Percentiles rank a stretch among this genome's conserved stretches.
Evolutionary conservation across 2,888 invertebrate genomes (phyloP).

Genomic region (Macrophya alboannulata): DNA sequence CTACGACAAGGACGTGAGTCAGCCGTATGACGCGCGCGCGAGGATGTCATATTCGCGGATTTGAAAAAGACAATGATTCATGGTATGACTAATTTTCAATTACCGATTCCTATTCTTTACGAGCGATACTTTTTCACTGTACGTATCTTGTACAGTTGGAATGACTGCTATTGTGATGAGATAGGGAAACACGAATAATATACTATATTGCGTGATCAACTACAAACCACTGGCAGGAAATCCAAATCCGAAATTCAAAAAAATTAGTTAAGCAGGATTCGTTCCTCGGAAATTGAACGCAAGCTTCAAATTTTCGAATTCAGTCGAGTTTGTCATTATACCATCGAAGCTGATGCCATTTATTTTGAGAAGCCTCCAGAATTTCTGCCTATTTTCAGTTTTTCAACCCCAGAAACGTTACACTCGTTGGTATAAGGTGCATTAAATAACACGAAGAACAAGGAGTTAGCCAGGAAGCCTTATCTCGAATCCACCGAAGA

Average conservation of each 20-base stretch:
- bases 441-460: slow-evolving; percentile 37
- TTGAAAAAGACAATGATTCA: slow-evolving; percentile 49
- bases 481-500: slow-evolving; percentile 38
- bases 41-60: slow-evolving; percentile 34
- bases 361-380: not conserved
- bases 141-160: not conserved
- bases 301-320: not conserved
- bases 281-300: not conserved
- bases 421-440: slow-evolving; percentile 19
- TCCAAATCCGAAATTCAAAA: not conserved
- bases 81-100: slow-evolving; percentile 51
- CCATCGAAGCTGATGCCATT: not conserved
- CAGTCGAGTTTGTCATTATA: not conserved
- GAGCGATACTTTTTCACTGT: not conserved
- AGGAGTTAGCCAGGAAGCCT: slow-evolving; percentile 37
- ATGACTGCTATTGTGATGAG: slow-evolving; percentile 10
- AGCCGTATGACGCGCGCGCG: slow-evolving; percentile 32
- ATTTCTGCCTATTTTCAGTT: not conserved
- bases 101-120: slow-evolving; percentile 39
- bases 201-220: not conserved
- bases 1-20: slow-evolving; percentile 38
- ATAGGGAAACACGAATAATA: not conserved
- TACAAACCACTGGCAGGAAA: not conserved
- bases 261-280: not conserved
- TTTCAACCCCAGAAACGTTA: not conserved